A percentile compares a stretch with the other conserved stretches of the same genome.
Evolutionary conservation across 2,113 vertebrate species (phyloP).

Genomic region (Azemiops feae): DNA sequence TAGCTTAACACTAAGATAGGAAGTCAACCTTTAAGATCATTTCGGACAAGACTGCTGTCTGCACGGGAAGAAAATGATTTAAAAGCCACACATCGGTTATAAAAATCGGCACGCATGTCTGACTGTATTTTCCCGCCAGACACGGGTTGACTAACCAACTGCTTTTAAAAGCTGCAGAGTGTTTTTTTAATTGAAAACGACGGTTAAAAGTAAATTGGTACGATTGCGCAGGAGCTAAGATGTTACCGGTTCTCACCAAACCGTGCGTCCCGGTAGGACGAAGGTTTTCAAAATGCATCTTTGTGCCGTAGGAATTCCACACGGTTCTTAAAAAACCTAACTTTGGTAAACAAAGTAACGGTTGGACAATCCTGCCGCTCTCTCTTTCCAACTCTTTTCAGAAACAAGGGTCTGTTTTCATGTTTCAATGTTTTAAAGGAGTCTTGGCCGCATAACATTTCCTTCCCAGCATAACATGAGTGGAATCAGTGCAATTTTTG

Average conservation of each 20-base stretch:
- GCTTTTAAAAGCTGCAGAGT: neutral
- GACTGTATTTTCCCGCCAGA: neutral
- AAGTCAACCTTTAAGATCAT: neutral
- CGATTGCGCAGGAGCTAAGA: neutral
- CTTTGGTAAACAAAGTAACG: slow-evolving; percentile 40
- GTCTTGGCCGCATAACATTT: rapidly evolving
- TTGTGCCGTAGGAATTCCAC: neutral
- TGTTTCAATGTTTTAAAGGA: neutral
- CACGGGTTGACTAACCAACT: neutral
- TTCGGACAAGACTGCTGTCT: neutral
- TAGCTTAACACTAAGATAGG: neutral
- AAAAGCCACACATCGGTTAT: neutral
- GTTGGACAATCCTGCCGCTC: neutral
- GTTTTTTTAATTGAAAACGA: neutral
- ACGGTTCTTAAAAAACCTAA: neutral
- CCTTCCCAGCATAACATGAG: slow-evolving; percentile 18
- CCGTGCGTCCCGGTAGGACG: too few species aligned
- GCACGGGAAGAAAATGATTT: neutral
- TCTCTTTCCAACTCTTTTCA: neutral
- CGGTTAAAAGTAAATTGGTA: neutral
- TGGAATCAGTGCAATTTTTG: neutral
- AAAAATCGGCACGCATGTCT: neutral
- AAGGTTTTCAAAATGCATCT: neutral
- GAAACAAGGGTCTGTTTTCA: slow-evolving; percentile 31
- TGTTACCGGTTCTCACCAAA: neutral